These are phyloP conservation scores for Ophioninae sp. DNA, from an alignment of 2,888 invertebrate genomes.

Conservation along the genomic window DNA sequence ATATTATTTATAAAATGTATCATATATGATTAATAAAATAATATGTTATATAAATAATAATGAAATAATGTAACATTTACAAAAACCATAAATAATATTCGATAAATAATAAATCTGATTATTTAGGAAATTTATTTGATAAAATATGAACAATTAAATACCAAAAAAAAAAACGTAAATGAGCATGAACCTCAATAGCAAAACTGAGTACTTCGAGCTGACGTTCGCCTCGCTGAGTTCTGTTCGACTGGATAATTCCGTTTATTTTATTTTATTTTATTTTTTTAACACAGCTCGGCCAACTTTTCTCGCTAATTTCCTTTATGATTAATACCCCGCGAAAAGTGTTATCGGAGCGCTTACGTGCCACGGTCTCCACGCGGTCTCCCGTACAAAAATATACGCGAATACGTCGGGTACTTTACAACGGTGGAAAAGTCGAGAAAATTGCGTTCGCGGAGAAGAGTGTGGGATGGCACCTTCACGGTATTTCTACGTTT, in stretches of 20 bases:
- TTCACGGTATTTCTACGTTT: constrained; percentile 22
- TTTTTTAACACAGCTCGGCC: not conserved
- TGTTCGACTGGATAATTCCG: not conserved
- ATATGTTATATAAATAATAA: too few species aligned
- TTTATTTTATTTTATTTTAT: not conserved
- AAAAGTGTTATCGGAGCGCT: constrained; percentile 34
- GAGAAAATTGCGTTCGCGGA: constrained; percentile 34
- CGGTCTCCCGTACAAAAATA: constrained; percentile 33
- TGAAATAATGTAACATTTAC: too few species aligned
- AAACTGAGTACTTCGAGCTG: not conserved
- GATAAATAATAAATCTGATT: too few species aligned
- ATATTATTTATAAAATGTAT: too few species aligned
- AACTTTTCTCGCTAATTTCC: constrained; percentile 7
- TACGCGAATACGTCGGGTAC: not conserved
- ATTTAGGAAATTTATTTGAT: too few species aligned
- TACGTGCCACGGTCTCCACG: constrained; percentile 15
- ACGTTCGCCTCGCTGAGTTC: not conserved
- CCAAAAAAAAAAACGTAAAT: too few species aligned
- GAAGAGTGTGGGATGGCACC: constrained; percentile 33
- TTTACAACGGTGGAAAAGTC: constrained; percentile 38
- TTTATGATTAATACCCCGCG: constrained; percentile 30
- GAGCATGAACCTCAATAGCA: too few species aligned
- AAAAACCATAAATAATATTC: too few species aligned
- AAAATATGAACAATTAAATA: too few species aligned
- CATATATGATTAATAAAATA: too few species aligned